These are phyloP conservation scores for Notoglanidium macrostoma DNA, from an alignment of 2,797 vertebrate species.

Conservation along the genomic window DNA sequence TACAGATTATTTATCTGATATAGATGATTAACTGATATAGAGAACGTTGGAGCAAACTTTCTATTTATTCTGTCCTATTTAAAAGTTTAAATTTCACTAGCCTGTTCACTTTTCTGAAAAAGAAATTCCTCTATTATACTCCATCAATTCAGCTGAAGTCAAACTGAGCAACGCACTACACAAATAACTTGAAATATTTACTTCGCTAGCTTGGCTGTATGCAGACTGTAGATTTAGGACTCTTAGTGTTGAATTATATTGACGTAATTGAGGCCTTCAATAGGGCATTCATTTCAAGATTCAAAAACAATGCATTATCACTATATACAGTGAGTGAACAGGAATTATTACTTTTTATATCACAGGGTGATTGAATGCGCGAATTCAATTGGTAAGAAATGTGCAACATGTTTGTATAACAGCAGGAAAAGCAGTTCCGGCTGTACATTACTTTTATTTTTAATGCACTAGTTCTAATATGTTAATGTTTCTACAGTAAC, in stretches of 20 bases:
- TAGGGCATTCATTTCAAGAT: not conserved
- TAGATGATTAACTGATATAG: too few species aligned
- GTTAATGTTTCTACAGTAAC: not conserved
- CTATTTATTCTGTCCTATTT: not conserved
- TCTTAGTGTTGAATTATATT: constrained; percentile 6
- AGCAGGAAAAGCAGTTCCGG: not conserved
- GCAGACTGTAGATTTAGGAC: not conserved
- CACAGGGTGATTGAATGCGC: not conserved
- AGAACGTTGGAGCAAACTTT: too few species aligned
- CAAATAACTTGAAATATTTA: not conserved
- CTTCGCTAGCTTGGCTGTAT: not conserved
- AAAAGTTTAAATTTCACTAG: not conserved
- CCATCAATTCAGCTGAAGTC: not conserved
- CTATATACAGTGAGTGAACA: not conserved
- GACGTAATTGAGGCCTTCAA: not conserved
- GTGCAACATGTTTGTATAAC: not conserved
- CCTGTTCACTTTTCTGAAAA: not conserved
- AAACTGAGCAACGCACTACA: not conserved
- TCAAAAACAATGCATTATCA: not conserved
- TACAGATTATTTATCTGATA: not conserved
- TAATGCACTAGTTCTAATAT: not conserved
- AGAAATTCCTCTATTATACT: not conserved
- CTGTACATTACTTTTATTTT: not conserved
- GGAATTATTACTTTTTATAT: not conserved
- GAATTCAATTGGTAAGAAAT: not conserved